Conservation (phyloP, 2,113 vertebrate genomes). For the Oceanites oceanicus region DNA sequence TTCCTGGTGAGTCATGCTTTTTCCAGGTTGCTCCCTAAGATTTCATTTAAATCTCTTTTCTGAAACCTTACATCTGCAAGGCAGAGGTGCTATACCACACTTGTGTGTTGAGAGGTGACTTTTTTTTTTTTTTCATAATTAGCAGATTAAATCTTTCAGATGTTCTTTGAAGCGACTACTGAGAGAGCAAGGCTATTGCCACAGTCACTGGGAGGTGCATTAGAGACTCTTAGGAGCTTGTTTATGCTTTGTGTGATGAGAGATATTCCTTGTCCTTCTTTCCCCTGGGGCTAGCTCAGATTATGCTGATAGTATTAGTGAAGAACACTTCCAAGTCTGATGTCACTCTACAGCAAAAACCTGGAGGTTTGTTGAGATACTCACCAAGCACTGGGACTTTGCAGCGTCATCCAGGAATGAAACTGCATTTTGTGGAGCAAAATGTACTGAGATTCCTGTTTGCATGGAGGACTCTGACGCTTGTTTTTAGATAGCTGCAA, state of each 20-base stretch:
- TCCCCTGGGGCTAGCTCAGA: background rate
- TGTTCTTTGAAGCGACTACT: background rate
- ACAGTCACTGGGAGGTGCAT: background rate
- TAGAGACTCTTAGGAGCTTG: background rate
- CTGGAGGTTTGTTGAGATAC: background rate
- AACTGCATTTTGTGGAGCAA: background rate
- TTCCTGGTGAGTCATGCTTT: background rate
- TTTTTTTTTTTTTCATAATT: background rate
- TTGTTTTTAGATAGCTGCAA: background rate
- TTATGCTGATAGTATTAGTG: constrained; percentile 36
- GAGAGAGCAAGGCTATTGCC: background rate
- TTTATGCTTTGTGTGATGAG: background rate
- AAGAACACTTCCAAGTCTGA: constrained; percentile 37
- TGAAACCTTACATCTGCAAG: background rate
- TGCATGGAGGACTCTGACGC: background rate
- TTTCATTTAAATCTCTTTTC: background rate
- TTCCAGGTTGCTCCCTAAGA: background rate
- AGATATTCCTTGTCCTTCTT: background rate
- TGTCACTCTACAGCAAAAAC: constrained; percentile 7
- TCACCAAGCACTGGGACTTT: background rate
- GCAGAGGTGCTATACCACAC: background rate
- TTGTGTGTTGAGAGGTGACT: background rate
- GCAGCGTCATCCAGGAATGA: constrained; percentile 12
- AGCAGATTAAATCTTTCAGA: background rate
- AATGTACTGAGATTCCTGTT: background rate